Base-by-base conservation (phyloP, 2,888 invertebrate genomes). In the Drosophila mayaguana region DNA sequence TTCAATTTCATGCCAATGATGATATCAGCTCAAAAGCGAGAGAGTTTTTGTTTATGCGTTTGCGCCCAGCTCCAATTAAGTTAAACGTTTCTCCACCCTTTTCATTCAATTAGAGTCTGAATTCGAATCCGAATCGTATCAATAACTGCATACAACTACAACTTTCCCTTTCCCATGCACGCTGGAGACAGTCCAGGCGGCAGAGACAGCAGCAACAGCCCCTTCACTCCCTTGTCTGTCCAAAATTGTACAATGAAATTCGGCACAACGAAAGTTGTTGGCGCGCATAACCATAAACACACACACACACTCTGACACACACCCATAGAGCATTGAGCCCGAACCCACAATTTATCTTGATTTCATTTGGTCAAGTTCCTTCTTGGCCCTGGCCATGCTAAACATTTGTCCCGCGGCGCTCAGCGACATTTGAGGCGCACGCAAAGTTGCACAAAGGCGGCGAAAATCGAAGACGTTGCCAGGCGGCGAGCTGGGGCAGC, bases 261-360 rank as follows among this genome's bases (percentile, higher is more conserved):
- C 88, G 74, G 89, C 88, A 83, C 89, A 87, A 88, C 80, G 87
- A 89, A 87, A 87, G 89, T 89, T 83, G 89, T 89, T 83, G 72
- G 32, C 67, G 51, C 63, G 48, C 64, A 74, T 46, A 63, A 51
- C 55, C 69, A 81, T 53, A 65, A 60, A 48, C 55, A 46, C 63
- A 64, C 45, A 67, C 45, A 32, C 11, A 16, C 36, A 2, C 18
- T 40, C 11, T 18, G 18, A 48, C 51, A 46, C 63, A 65, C 53
- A 63, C 56, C 61, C 60, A 63, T 59, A 60, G 55, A 59, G 48
- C 60, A 68, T 43, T 61, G 59, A 56, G 62, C 42, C 28, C 54
- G 78, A 83, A 70, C 88, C 74, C 84, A 75, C 88, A 87, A 87
- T 89, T 84, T 87, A 89, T 75, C 73, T 88, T 75, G 66, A 80